Evolutionary conservation across 2,113 vertebrate species (phyloP), one percentile per base, ranked within the genome.

Genomic region (Arenaria interpres): DNA sequence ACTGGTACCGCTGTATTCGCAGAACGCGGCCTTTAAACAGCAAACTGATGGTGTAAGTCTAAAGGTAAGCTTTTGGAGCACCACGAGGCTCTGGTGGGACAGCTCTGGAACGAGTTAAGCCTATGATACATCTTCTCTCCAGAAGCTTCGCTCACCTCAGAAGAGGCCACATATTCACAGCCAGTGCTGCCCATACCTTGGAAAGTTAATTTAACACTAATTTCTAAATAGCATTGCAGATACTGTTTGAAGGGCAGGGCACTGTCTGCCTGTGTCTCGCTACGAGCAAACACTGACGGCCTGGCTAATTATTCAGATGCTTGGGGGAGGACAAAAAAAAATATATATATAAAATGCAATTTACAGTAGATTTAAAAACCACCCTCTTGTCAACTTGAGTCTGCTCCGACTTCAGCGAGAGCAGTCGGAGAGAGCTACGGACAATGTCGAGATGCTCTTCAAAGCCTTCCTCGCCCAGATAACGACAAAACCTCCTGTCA

Each of bases 361-460:
- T 87, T 66, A 82, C 24, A 72, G 33, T 35, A 54, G 39, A 48
- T 45, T 59, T 54, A 46, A 69, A 71, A 69, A 7, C 7, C 53
- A 43, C 50, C 4, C 21, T 62, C 57, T 68, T 96, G 69, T 63
- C 60, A 48, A 64, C 35, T 85, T 76, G 64, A 89, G 88, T 50
- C 77, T 80, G 57, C n/a, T 86, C 91, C 23, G 17, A 91, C 71
- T 75, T 90, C 91, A 73, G 84, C 35, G 28, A 37, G 33, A n/a
- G 56, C 81, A 79, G 89, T 6, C 14, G 87, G 57, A 68, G 15
- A 53, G 75, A 80, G 79, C 66, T 63, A 35, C 12, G 12, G 56
- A 83, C 39, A 73, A 60, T 6, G 48, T n/a, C 19, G 20, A 76
- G n/a, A 24, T 4, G 13, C 28, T 27, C 45, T 69, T 68, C 69